Evolutionary conservation across 2,797 vertebrate genomes (phyloP).

Genomic region (Trachops cirrhosus): DNA sequence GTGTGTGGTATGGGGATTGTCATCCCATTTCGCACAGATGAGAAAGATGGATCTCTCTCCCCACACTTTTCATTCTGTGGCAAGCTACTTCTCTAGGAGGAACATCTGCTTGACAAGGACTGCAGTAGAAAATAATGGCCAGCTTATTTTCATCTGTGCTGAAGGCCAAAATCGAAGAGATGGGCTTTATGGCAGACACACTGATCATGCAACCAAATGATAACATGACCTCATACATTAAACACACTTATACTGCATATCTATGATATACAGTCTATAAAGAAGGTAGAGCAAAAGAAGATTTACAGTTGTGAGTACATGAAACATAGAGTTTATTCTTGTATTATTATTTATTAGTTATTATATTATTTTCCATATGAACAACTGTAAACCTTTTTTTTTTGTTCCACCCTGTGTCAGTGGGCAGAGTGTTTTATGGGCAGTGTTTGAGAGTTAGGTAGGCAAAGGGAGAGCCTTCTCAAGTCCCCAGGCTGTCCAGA

Average conservation of each 20-base stretch:
- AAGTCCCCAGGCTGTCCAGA: background rate
- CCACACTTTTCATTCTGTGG: background rate
- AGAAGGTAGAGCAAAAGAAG: background rate
- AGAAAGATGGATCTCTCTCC: background rate
- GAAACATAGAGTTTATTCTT: background rate
- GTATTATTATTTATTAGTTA: background rate
- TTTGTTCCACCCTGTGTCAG: background rate
- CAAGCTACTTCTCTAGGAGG: background rate
- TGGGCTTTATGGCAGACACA: background rate
- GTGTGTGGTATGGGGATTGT: background rate
- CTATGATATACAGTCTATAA: background rate
- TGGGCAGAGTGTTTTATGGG: background rate
- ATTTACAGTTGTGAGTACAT: background rate
- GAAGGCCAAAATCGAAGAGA: constrained; percentile 37
- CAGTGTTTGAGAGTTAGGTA: background rate
- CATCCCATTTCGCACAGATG: background rate
- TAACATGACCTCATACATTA: constrained; percentile 17
- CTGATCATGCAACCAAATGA: background rate
- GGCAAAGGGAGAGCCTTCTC: background rate
- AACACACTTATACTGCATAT: background rate
- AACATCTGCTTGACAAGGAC: background rate
- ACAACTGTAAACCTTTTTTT: background rate
- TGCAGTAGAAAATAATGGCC: constrained; percentile 32
- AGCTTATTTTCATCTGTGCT: constrained; percentile 39
- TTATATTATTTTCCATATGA: background rate